These are phyloP conservation scores for Chloroclysta siterata DNA, from an alignment of 2,888 invertebrate genomes.

Conservation along the genomic window DNA sequence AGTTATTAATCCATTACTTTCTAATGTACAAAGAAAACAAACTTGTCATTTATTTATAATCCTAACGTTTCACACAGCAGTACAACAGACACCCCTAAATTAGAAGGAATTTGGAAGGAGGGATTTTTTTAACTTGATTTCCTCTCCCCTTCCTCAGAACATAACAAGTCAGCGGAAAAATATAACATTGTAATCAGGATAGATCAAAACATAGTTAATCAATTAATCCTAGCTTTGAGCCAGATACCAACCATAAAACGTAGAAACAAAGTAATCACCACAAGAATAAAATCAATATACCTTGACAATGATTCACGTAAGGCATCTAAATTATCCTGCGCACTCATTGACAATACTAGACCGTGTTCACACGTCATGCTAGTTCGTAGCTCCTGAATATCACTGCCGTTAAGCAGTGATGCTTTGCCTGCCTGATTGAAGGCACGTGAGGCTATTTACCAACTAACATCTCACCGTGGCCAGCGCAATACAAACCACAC, in stretches of 20 bases:
- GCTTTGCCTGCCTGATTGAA: slow-evolving; percentile 16
- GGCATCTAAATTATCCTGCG: slow-evolving; percentile 16
- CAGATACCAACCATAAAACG: not conserved
- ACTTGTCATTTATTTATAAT: too few relatives aligned
- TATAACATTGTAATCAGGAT: too few relatives aligned
- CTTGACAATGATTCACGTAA: slow-evolving; percentile 26
- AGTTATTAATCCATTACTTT: too few relatives aligned
- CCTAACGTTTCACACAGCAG: too few relatives aligned
- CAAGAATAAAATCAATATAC: slow-evolving; percentile 3
- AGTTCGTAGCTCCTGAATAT: not conserved
- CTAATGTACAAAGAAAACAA: too few relatives aligned
- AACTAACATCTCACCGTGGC: slow-evolving; percentile 11
- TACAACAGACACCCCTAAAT: too few relatives aligned
- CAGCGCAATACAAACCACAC: slow-evolving; percentile 11
- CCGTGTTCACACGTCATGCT: not conserved
- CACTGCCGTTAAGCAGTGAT: not conserved
- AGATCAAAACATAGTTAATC: too few relatives aligned
- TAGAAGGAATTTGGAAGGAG: too few relatives aligned
- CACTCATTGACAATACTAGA: slow-evolving; percentile 15
- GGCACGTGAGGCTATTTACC: slow-evolving; percentile 28
- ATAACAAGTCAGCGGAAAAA: too few relatives aligned
- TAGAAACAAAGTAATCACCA: not conserved
- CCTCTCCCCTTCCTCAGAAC: too few relatives aligned
- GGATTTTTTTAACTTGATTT: too few relatives aligned
- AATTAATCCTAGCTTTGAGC: not conserved